Base-by-base conservation (phyloP, 2,113 vertebrate species). In the Epinephelus fuscoguttatus region DNA sequence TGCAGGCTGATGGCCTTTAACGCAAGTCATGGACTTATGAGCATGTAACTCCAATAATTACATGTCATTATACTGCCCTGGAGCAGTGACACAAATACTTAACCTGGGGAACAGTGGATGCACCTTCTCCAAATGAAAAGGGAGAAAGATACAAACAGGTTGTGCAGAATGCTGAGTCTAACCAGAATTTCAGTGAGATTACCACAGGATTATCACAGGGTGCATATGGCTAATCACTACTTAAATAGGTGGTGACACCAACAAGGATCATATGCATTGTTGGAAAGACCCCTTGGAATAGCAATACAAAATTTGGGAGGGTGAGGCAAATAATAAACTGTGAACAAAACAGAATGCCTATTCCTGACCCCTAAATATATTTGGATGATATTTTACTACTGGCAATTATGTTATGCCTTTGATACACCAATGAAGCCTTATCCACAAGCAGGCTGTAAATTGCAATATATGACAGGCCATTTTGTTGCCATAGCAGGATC, bases 41-140 rank as follows among this genome's bases (percentile, higher is more conserved):
- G 67, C 77, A 66, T 84, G 67, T 27, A 85, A 74, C 80, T 82
- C 70, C 62, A 80, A 90, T 88, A 91, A 93, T 93, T 84, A 84
- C 84, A 91, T 64, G 83, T 87, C 74, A 90, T 87, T 91, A 75
- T 23, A 62, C 4, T 25, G 75, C 75, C 53, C 74, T 56, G 66
- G 57, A 82, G 82, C 61, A 60, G 75, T 67, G 62, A 88, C 75
- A 84, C 74, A 89, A 90, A 85, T 83, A 50, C 77, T 84, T 73
- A 82, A 85, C 85, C 88, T 84, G 80, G 5, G 18, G 30, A 0
- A 40, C 12, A 47, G 15, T 21, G 11, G 30, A 79, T 2, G 17
- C 50, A 81, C 30, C 49, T 19, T 64, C 79, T 40, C 11, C 4
- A 62, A 85, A 87, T 30, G 19, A 81, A 72, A 76, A 62, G 53